phyloP scores from a whole-genome alignment of 2,113 vertebrate species.

The Uria lomvia region DNA sequence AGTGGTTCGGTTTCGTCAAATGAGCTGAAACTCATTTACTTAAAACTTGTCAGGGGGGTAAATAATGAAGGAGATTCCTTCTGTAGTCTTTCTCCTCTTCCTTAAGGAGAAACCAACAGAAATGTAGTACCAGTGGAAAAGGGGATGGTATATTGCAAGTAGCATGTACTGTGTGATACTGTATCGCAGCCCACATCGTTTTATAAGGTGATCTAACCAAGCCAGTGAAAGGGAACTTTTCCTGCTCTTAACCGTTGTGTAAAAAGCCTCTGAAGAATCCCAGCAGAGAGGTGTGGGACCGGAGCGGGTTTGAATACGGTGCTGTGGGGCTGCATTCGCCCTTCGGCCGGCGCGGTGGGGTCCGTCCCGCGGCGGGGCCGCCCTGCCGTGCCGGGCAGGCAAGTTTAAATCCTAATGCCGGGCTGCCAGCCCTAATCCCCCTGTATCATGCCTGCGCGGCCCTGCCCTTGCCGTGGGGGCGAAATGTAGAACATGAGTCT shows the following conservation, averaged over 20 bases:
- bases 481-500: conserved; percentile 56
- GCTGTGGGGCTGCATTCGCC: background rate
- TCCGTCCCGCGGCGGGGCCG: background rate
- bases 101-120: background rate
- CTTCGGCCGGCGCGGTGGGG: rapidly evolving
- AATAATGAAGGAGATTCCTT: background rate
- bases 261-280: background rate
- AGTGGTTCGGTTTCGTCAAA: background rate
- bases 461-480: conserved; percentile 60
- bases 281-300: background rate
- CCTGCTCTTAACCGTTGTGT: background rate
- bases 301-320: background rate
- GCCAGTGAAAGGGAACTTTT: background rate
- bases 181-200: background rate
- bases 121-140: background rate
- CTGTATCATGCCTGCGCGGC: conserved; percentile 45
- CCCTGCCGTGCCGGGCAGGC: background rate
- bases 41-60: background rate
- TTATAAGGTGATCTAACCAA: background rate
- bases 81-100: background rate
- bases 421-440: conserved; percentile 21
- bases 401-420: conserved; percentile 49
- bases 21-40: background rate
- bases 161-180: background rate
- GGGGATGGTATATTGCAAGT: background rate